Percentiles rank a stretch among this genome's conserved stretches.
Evolutionary conservation across 1,140 invertebrate species (phyloP).

Genomic region (Neodiprion pinetum): DNA sequence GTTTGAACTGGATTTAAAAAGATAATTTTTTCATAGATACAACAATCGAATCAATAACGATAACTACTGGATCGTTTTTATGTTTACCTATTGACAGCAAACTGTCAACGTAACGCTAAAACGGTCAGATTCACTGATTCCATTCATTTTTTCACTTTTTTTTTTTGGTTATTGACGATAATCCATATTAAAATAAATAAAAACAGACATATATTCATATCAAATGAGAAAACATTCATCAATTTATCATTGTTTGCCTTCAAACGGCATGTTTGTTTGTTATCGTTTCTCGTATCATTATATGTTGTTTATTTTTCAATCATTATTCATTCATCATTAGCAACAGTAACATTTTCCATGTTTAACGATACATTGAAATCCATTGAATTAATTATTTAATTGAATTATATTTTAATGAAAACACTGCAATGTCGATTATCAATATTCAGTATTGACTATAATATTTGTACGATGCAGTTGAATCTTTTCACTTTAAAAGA

Average conservation of each 20-base stretch:
- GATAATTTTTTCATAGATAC: too few relatives aligned
- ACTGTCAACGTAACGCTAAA: too few relatives aligned
- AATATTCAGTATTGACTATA: constrained; percentile 6
- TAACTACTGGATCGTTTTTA: not conserved
- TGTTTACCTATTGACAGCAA: not conserved
- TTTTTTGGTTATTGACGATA: not conserved
- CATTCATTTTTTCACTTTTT: too few relatives aligned
- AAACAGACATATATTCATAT: not conserved
- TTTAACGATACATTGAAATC: not conserved
- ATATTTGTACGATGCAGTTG: constrained; percentile 3
- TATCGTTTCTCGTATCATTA: not conserved
- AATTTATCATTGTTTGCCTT: not conserved
- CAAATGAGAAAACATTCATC: not conserved
- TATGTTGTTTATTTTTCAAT: not conserved
- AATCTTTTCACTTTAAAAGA: not conserved
- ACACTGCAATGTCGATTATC: constrained; percentile 1
- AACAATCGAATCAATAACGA: not conserved
- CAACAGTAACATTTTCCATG: not conserved
- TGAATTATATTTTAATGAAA: not conserved
- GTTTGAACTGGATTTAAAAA: too few relatives aligned
- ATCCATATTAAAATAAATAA: not conserved
- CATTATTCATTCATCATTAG: not conserved
- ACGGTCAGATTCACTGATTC: too few relatives aligned
- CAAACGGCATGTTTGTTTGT: too few relatives aligned
- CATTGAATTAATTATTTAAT: constrained; percentile 1